These are phyloP conservation scores for Drosophila mimetica DNA, from an alignment of 2,888 invertebrate genomes.

Conservation along the genomic window DNA sequence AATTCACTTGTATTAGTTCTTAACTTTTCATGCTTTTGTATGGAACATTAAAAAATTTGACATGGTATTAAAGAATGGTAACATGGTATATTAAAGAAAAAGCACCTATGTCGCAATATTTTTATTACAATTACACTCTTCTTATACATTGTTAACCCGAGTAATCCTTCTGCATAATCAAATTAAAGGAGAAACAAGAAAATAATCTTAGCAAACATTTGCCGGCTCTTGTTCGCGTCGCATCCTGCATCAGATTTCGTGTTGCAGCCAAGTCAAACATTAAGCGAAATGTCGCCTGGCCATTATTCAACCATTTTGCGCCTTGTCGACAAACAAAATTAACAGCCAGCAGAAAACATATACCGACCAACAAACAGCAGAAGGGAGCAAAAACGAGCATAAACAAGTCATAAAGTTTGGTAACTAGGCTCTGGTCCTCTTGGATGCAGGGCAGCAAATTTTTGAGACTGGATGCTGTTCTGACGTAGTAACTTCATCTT, in stretches of 20 bases:
- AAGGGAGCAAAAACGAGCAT: constrained; percentile 8
- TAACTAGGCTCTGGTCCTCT: constrained; percentile 31
- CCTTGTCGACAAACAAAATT: constrained; percentile 47
- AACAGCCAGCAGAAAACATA: constrained; percentile 39
- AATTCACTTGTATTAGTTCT: too few species aligned
- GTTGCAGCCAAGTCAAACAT: constrained; percentile 46
- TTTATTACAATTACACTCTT: neutral
- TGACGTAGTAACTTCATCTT: constrained; percentile 9
- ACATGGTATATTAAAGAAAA: too few species aligned
- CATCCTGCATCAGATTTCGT: constrained; percentile 42
- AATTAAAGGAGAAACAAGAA: constrained; percentile 34
- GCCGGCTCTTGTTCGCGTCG: constrained; percentile 14
- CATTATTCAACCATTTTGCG: constrained; percentile 67
- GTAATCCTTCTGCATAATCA: constrained; percentile 28
- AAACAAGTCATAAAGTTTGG: constrained; percentile 49
- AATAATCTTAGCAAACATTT: constrained; percentile 41
- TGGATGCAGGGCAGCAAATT: constrained; percentile 16
- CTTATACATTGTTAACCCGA: neutral
- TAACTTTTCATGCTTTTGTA: too few species aligned
- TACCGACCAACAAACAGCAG: constrained; percentile 25
- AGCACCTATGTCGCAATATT: neutral
- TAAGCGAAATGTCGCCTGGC: constrained; percentile 50
- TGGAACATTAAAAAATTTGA: too few species aligned
- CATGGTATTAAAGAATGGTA: too few species aligned
- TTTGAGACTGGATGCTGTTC: constrained; percentile 15